These are phyloP conservation scores for Danio aesculapii DNA, from an alignment of 2,797 vertebrate species.

Conservation along the genomic window DNA sequence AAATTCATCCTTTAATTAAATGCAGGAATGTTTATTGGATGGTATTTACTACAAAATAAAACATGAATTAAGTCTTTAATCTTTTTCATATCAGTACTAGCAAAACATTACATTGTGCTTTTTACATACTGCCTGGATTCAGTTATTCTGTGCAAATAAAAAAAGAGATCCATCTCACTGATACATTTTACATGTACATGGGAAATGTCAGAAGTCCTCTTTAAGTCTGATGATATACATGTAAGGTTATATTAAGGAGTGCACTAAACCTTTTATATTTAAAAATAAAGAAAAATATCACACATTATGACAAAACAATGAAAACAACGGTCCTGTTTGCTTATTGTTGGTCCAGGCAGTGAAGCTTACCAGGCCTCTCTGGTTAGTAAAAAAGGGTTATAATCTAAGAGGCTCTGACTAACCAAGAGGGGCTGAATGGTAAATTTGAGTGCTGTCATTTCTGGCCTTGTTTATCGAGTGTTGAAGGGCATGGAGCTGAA, in stretches of 20 bases:
- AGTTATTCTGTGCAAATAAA: slow-evolving; percentile 65
- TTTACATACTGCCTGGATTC: slow-evolving; percentile 49
- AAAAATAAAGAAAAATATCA: slow-evolving; percentile 70
- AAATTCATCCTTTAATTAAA: slow-evolving; percentile 71
- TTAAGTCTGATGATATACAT: slow-evolving; percentile 60
- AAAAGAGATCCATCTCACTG: slow-evolving; percentile 68
- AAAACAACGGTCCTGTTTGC: slow-evolving; percentile 58
- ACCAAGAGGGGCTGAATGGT: slow-evolving; percentile 69
- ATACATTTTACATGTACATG: slow-evolving; percentile 69
- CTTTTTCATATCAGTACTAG: slow-evolving; percentile 22
- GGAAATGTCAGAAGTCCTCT: slow-evolving; percentile 81
- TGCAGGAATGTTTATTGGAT: slow-evolving; percentile 31
- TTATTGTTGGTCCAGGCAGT: slow-evolving; percentile 32
- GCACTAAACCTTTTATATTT: slow-evolving; percentile 67
- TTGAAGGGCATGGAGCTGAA: slow-evolving; percentile 63
- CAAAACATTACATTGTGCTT: slow-evolving; percentile 35
- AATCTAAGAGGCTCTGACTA: slow-evolving; percentile 62
- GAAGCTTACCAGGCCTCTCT: slow-evolving; percentile 59
- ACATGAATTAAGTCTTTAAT: slow-evolving; percentile 20
- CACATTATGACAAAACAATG: slow-evolving; percentile 68
- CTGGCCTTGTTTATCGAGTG: slow-evolving; percentile 54
- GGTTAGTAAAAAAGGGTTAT: slow-evolving; percentile 70
- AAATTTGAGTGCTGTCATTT: slow-evolving; percentile 78
- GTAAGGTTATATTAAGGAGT: slow-evolving; percentile 61
- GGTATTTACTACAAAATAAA: slow-evolving; percentile 15